Conservation (phyloP, 2,888 invertebrate species). For the Linnaemya tessellans region DNA sequence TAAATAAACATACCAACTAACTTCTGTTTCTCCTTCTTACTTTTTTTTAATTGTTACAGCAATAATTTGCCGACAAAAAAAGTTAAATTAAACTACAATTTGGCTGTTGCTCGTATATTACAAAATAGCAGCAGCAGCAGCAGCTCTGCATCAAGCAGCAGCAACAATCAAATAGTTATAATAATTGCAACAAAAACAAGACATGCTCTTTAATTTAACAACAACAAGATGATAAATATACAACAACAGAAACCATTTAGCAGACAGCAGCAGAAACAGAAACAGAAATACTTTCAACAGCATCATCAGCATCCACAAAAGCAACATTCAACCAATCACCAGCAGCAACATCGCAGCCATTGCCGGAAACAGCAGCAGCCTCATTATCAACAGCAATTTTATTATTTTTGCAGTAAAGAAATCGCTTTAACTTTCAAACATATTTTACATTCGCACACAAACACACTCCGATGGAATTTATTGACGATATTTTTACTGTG, state of each 20-base stretch:
- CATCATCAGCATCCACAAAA: constrained; percentile 63
- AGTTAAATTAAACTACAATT: constrained; percentile 27
- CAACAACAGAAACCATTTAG: constrained; percentile 64
- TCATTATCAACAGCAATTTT: constrained; percentile 60
- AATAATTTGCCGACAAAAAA: constrained; percentile 35
- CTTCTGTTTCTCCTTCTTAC: background rate
- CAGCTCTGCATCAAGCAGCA: background rate
- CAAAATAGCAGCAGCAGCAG: background rate
- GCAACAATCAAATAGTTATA: constrained; percentile 34
- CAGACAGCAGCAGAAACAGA: constrained; percentile 64
- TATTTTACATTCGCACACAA: constrained; percentile 65
- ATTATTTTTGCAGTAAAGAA: constrained; percentile 63
- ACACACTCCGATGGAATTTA: constrained; percentile 78
- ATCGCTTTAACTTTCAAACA: constrained; percentile 72
- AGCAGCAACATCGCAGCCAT: constrained; percentile 9
- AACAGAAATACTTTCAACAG: constrained; percentile 55
- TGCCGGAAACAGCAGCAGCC: constrained; percentile 44
- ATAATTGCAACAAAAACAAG: constrained; percentile 61
- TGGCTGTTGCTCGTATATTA: background rate
- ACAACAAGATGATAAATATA: constrained; percentile 70
- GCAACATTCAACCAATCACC: constrained; percentile 36
- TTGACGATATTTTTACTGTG: constrained; percentile 79
- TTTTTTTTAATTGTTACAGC: constrained; percentile 18
- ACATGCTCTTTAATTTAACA: constrained; percentile 67
- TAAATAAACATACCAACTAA: background rate